Percentiles rank a stretch among this genome's conserved stretches.
Evolutionary conservation across 2,113 vertebrate genomes (phyloP).

Genomic region (Apaloderma vittatum): DNA sequence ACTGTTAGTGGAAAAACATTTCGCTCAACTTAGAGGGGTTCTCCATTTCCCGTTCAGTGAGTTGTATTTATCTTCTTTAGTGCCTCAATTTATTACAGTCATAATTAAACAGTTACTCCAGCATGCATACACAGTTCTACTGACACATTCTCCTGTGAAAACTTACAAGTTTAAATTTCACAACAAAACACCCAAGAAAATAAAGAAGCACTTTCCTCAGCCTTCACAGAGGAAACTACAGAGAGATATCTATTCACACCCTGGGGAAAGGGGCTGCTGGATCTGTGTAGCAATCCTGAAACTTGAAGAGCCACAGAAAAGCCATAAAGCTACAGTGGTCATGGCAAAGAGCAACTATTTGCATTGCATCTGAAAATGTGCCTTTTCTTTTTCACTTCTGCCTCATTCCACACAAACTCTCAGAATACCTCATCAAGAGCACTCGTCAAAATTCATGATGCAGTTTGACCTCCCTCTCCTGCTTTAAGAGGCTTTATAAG

Average conservation of each 20-base stretch:
- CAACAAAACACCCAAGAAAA: not conserved
- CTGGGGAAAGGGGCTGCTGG: not conserved
- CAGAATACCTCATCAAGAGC: not conserved
- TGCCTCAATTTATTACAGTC: not conserved
- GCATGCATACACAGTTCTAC: not conserved
- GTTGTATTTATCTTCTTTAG: not conserved
- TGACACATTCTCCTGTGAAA: not conserved
- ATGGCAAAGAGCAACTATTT: not conserved
- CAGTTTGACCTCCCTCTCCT: not conserved
- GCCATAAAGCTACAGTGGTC: not conserved
- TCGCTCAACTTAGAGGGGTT: not conserved
- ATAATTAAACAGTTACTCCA: not conserved
- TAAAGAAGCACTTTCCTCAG: not conserved
- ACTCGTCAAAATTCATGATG: not conserved
- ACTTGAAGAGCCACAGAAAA: not conserved
- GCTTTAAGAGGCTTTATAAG: slow-evolving; percentile 5
- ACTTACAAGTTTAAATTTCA: not conserved
- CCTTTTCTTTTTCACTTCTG: not conserved
- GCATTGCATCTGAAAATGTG: not conserved
- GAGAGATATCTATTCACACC: not conserved
- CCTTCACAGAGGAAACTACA: not conserved
- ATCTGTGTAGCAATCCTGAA: not conserved
- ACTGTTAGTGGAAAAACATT: not conserved
- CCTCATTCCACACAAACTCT: not conserved
- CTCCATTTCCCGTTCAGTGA: not conserved